These are phyloP conservation scores for Lysandra bellargus DNA, from an alignment of 2,888 invertebrate genomes.

Conservation along the genomic window DNA sequence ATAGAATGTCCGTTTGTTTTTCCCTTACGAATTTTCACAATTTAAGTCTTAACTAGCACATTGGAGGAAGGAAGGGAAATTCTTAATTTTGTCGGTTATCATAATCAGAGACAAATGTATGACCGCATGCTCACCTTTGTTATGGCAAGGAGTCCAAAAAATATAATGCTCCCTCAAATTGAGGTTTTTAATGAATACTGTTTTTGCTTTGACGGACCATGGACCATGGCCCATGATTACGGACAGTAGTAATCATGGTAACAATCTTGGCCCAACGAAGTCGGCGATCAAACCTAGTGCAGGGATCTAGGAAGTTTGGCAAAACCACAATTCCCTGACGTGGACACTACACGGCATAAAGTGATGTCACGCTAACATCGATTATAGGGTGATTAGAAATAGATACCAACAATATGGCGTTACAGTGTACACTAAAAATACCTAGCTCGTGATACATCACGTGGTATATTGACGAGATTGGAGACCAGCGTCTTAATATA, in stretches of 20 bases:
- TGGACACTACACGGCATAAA: conserved; percentile 39
- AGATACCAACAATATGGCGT: conserved; percentile 40
- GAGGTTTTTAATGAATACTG: too few relatives aligned
- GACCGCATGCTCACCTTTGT: too few relatives aligned
- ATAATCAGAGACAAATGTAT: too few relatives aligned
- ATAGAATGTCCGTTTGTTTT: neutral
- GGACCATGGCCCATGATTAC: neutral
- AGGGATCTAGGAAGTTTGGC: neutral
- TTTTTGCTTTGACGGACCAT: too few relatives aligned
- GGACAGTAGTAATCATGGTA: too few relatives aligned
- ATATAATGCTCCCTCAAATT: too few relatives aligned
- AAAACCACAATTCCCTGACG: conserved; percentile 47
- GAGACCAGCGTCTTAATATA: neutral
- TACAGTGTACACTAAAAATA: conserved; percentile 38
- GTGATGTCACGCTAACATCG: conserved; percentile 45
- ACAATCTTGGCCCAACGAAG: neutral
- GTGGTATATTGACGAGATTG: conserved; percentile 33
- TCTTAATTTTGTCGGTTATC: too few relatives aligned
- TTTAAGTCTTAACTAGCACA: too few relatives aligned
- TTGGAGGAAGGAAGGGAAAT: too few relatives aligned
- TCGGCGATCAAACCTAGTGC: neutral
- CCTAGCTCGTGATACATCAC: conserved; percentile 39
- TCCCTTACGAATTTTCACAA: neutral
- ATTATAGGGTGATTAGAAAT: conserved; percentile 41
- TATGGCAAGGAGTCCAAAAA: too few relatives aligned